Evolutionary conservation across 2,797 vertebrate genomes (phyloP).

Genomic region (Characodon lateralis): DNA sequence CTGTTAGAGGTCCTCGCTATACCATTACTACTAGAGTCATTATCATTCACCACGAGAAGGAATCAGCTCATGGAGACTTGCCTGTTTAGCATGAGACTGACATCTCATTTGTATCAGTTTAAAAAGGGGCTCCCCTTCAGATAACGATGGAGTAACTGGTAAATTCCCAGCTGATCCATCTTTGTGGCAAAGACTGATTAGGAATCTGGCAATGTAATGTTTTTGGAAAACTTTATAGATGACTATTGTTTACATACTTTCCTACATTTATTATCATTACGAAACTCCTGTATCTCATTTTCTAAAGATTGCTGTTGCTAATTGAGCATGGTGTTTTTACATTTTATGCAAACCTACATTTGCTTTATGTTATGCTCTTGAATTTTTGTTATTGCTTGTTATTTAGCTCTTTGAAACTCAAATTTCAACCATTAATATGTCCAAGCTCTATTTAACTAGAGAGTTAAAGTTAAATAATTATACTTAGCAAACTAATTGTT

Average conservation of each 20-base stretch:
- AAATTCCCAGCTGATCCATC: constrained; percentile 54
- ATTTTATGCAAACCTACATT: background rate
- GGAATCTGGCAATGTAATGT: constrained; percentile 22
- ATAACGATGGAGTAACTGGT: constrained; percentile 66
- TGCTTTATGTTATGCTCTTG: background rate
- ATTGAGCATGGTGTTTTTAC: background rate
- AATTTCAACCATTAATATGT: too few species aligned
- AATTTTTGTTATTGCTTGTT: background rate
- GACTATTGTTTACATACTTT: too few species aligned
- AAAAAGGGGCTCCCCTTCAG: constrained; percentile 60
- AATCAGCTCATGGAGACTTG: constrained; percentile 64
- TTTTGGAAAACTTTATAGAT: background rate
- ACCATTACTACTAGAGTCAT: constrained; percentile 71
- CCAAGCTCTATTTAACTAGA: too few species aligned
- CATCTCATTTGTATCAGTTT: constrained; percentile 74
- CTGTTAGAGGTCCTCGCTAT: constrained; percentile 67
- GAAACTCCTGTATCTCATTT: background rate
- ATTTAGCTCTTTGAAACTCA: background rate
- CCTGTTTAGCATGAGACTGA: constrained; percentile 70
- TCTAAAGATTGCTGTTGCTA: background rate
- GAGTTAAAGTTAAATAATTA: too few species aligned
- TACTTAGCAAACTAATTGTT: background rate
- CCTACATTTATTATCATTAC: background rate
- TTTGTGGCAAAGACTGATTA: constrained; percentile 55
- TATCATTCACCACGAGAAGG: constrained; percentile 77